These are phyloP conservation scores for Danionella dracula DNA, from an alignment of 2,797 vertebrate species.

Conservation along the genomic window DNA sequence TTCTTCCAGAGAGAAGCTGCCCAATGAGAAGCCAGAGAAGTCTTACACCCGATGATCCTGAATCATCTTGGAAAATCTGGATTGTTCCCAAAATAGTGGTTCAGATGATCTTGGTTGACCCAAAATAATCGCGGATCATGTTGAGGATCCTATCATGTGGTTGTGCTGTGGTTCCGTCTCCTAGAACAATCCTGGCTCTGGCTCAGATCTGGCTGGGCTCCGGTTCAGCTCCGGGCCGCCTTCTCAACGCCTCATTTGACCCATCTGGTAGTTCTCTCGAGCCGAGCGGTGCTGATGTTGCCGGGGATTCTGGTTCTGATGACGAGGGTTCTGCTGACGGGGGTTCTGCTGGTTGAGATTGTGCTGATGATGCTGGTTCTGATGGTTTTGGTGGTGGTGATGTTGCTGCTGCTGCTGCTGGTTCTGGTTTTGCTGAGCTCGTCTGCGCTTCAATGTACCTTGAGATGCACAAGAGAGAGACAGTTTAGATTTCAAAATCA, in stretches of 20 bases:
- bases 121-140: no score
- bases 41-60: no score
- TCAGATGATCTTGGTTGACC: no score
- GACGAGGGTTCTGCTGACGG: slow-evolving; percentile 29
- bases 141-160: no score
- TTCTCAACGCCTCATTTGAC: slow-evolving; percentile 82
- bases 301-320: slow-evolving; percentile 59
- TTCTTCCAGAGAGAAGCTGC: slow-evolving; percentile 42
- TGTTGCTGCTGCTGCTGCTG: slow-evolving; percentile 71
- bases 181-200: no score
- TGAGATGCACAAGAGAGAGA: no score
- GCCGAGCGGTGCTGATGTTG: slow-evolving; percentile 67
- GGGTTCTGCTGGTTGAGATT: slow-evolving; percentile 59
- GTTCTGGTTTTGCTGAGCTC: slow-evolving; percentile 73
- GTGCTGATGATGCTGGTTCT: slow-evolving; percentile 66
- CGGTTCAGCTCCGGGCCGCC: no score
- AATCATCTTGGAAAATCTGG: no score
- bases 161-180: no score
- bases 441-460: slow-evolving; percentile 96
- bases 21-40: slow-evolving; percentile 49
- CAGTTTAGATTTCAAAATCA: no score
- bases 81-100: no score
- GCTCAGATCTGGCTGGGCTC: no score
- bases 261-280: slow-evolving; percentile 85
- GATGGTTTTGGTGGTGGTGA: slow-evolving; percentile 69